Percentiles rank a stretch among this genome's conserved stretches.
These are phyloP conservation scores for Pongo abelii DNA, from an alignment of 2,113 vertebrate genomes.

Conservation along the genomic window DNA sequence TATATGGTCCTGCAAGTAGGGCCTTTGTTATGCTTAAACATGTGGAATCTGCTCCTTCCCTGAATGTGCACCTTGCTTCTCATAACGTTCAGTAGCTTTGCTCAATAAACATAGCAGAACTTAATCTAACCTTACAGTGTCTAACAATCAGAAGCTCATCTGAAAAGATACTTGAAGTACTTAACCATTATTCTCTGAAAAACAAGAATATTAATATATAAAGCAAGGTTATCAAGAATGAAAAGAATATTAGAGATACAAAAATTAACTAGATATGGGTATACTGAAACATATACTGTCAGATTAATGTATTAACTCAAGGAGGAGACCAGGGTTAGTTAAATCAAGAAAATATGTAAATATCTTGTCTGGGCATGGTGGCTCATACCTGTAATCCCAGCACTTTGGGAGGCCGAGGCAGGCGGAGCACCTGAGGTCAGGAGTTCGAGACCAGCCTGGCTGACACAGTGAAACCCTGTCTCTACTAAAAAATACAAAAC, in stretches of 20 bases:
- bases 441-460: too few relatives aligned
- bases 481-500: too few relatives aligned
- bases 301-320: background rate
- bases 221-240: background rate
- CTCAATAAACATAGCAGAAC: background rate
- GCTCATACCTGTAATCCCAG: too few relatives aligned
- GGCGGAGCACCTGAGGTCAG: too few relatives aligned
- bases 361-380: too few relatives aligned
- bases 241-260: background rate
- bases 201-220: background rate
- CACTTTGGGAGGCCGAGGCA: too few relatives aligned
- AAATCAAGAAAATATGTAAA: background rate
- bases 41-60: background rate
- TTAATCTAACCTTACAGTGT: background rate
- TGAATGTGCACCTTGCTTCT: background rate
- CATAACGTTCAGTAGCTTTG: background rate
- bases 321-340: background rate
- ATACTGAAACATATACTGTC: background rate
- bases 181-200: background rate
- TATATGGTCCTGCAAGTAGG: background rate
- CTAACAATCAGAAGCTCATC: background rate
- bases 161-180: background rate
- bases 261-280: background rate
- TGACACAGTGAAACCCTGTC: too few relatives aligned
- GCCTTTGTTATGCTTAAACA: background rate